Evolutionary conservation across 1,140 invertebrate genomes (phyloP), one percentile per base, ranked within the genome.

Genomic region (Tribolium madens): DNA sequence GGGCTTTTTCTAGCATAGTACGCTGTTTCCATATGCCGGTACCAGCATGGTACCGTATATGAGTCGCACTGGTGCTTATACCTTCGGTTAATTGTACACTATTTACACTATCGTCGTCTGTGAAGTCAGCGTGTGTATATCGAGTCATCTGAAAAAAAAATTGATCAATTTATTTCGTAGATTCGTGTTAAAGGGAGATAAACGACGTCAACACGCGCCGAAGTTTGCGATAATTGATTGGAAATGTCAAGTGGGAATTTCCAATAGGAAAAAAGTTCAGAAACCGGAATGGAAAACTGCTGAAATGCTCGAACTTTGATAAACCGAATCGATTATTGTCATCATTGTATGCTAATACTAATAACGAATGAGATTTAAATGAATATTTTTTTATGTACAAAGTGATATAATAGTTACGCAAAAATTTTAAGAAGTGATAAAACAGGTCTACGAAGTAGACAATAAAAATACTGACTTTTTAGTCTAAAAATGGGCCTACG

Each of bases 111-210:
- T 95, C 93, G 81, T 95, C 93, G 84, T 94, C 93, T 81, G 93
- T 92, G 80, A 95, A 94, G 84, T 94, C 93, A 26, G 93, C 92
- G 83, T 94, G 93, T 86, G 94, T 95, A 82, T 95, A 95, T 76
- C 92, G 90, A 77, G 93, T 94, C 93, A 95, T 95, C 93, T 95
- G 88, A n/a, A 89, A 78, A 14, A 75, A 70, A 75, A 46, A 15
- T 50, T 50, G 73, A 42, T 42, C 7, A 71, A 60, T 46, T 60
- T 17, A 77, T 74, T 33, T 74, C 12, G 7, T 60, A 53, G 13
- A 47, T 52, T 10, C 17, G 33, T 14, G 13, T 18, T 68, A n/a
- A 15, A 10, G n/a, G 36, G n/a, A 42, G 36, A 42, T 42, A 42
- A 42, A 42, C 5, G 6, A 42, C 36, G 26, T 21, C 26, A 18